Percentiles rank a stretch among this genome's conserved stretches.
Conservation (phyloP, 1,140 invertebrate species). For the Ptiloglossa arizonensis region DNA sequence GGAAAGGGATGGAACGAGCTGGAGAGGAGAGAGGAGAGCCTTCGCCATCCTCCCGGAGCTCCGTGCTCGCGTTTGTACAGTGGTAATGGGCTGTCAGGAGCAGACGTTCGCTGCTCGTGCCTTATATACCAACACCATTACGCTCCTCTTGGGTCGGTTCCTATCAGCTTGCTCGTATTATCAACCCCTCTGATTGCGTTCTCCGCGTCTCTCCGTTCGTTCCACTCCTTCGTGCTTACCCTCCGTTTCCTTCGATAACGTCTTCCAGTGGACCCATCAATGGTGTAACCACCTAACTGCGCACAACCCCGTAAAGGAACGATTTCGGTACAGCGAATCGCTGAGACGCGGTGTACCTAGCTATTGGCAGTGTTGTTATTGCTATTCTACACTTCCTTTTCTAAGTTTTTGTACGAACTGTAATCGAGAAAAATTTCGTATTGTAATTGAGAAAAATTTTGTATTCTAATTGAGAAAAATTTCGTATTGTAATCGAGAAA, state of each 20-base stretch:
- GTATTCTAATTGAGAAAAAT: too few species aligned
- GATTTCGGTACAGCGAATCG: too few species aligned
- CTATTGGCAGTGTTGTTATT: too few species aligned
- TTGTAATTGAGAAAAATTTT: too few species aligned
- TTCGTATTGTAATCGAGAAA: too few species aligned
- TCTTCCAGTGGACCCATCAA: conserved; percentile 9
- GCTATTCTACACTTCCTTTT: too few species aligned
- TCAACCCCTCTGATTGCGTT: conserved; percentile 53
- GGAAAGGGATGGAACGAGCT: conserved; percentile 3
- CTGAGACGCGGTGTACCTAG: too few species aligned
- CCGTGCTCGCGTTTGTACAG: conserved; percentile 75
- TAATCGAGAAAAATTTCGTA: too few species aligned
- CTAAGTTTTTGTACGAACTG: too few species aligned
- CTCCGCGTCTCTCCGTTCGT: conserved; percentile 31
- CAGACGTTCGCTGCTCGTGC: conserved; percentile 76
- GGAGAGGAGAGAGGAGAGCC: conserved; percentile 31
- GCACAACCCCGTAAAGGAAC: not conserved
- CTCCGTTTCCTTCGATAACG: conserved; percentile 32
- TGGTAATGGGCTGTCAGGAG: conserved; percentile 80
- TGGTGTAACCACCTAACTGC: not conserved
- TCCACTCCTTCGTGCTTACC: not conserved
- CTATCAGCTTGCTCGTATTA: conserved; percentile 63
- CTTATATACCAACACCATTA: conserved; percentile 74
- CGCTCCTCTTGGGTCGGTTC: conserved; percentile 62
- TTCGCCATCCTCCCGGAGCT: conserved; percentile 64